These are phyloP conservation scores for Pyrocoelia pectoralis DNA, from an alignment of 2,888 invertebrate species.

Conservation along the genomic window DNA sequence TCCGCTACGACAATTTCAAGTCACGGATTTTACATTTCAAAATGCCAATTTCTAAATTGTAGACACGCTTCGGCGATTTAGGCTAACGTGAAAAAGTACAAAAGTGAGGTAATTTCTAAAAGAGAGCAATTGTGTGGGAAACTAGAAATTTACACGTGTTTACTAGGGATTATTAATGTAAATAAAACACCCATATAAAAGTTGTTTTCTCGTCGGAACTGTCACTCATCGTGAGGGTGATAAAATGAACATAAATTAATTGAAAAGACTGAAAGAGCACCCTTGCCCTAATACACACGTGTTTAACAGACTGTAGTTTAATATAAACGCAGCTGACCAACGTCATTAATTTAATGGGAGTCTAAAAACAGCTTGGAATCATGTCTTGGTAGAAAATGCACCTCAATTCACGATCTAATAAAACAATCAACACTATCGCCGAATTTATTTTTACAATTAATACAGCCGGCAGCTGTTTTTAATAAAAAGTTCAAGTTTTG, in stretches of 20 bases:
- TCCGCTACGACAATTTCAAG: constrained; percentile 42
- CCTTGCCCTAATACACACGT: constrained; percentile 30
- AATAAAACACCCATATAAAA: constrained; percentile 28
- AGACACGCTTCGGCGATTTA: constrained; percentile 41
- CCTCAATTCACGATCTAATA: no score
- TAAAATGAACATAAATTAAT: constrained; percentile 33
- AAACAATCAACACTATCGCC: no score
- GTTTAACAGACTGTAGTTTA: constrained; percentile 29
- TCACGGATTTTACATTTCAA: constrained; percentile 50
- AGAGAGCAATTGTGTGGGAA: constrained; percentile 33
- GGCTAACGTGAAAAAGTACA: constrained; percentile 34
- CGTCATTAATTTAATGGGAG: constrained; percentile 22
- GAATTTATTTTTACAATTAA: no score
- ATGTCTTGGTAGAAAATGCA: neutral
- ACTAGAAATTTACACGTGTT: constrained; percentile 26
- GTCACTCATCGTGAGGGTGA: constrained; percentile 30
- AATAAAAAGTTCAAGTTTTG: no score
- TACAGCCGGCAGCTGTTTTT: no score
- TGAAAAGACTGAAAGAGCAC: constrained; percentile 29
- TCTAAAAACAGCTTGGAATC: neutral
- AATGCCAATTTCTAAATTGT: constrained; percentile 50
- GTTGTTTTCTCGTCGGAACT: no score
- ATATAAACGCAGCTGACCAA: constrained; percentile 29
- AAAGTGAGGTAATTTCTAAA: constrained; percentile 26
- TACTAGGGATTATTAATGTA: constrained; percentile 14